Percentiles rank a stretch among this genome's conserved stretches.
Conservation (phyloP, 2,113 vertebrate genomes). For the Trogon melanurus region DNA sequence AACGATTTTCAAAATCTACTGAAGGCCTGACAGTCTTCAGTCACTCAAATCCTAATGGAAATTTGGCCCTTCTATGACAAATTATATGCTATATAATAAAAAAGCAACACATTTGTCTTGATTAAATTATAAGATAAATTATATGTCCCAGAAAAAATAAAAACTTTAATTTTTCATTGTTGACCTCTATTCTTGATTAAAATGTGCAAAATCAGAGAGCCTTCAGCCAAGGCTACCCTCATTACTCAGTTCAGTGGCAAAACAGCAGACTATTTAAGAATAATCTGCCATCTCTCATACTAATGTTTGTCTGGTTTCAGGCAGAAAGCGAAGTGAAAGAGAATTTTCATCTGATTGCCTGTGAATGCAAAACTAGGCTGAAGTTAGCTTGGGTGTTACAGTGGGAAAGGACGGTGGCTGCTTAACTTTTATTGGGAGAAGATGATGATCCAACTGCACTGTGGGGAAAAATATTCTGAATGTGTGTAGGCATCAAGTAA, state of each 20-base stretch:
- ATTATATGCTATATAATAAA: not conserved
- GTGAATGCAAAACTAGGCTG: not conserved
- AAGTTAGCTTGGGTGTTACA: not conserved
- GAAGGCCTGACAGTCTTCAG: not conserved
- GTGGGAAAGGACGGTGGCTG: not conserved
- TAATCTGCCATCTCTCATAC: not conserved
- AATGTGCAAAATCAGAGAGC: not conserved
- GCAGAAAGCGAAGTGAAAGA: not conserved
- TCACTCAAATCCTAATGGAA: not conserved
- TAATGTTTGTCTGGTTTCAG: not conserved
- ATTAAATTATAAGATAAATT: conserved; percentile 13
- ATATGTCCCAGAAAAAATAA: not conserved
- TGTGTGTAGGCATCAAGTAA: not conserved
- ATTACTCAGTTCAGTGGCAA: not conserved
- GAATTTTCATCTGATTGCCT: not conserved
- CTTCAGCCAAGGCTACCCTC: not conserved
- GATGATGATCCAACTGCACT: not conserved
- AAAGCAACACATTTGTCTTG: not conserved
- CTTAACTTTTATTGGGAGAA: not conserved
- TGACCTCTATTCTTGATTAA: conserved; percentile 10
- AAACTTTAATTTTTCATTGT: not conserved
- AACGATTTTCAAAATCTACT: not conserved
- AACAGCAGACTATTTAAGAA: not conserved
- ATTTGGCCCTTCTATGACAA: not conserved
- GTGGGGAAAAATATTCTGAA: not conserved